A percentile compares a stretch with the other conserved stretches of the same genome.
phyloP scores from a whole-genome alignment of 2,113 vertebrate species.

The Willisornis vidua region DNA sequence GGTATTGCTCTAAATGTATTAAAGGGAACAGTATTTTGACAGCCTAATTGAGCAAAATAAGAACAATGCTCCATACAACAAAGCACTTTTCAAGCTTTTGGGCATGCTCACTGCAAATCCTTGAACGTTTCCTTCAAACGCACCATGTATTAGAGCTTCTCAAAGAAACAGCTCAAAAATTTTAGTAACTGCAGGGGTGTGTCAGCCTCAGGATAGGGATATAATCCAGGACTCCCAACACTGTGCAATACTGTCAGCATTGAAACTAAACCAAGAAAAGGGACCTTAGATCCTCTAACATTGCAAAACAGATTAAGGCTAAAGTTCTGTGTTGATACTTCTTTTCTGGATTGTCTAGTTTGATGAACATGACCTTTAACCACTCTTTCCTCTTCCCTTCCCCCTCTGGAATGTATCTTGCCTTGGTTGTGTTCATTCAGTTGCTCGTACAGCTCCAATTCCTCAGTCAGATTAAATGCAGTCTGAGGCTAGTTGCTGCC shows the following conservation, averaged over 20 bases:
- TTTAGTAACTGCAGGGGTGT: neutral
- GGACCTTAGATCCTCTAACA: neutral
- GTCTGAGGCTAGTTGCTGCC: neutral
- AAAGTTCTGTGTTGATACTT: neutral
- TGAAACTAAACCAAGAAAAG: neutral
- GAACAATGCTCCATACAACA: fast-evolving
- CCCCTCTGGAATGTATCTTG: neutral
- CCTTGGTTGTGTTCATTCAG: neutral
- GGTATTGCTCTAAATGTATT: neutral
- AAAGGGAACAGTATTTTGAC: neutral
- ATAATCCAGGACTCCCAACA: fast-evolving
- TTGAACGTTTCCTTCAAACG: neutral
- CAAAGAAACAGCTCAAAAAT: neutral
- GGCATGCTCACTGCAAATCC: neutral
- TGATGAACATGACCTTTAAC: neutral
- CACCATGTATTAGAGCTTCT: neutral
- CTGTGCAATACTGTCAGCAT: neutral
- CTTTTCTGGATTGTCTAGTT: neutral
- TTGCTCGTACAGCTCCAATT: neutral
- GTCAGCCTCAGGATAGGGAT: neutral
- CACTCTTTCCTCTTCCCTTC: neutral
- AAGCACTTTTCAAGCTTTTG: neutral
- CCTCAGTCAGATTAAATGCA: neutral
- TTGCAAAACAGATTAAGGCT: neutral
- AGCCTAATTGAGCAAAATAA: neutral